Base-by-base conservation (phyloP, 2,888 invertebrate species). In the Diarsia mendica region DNA sequence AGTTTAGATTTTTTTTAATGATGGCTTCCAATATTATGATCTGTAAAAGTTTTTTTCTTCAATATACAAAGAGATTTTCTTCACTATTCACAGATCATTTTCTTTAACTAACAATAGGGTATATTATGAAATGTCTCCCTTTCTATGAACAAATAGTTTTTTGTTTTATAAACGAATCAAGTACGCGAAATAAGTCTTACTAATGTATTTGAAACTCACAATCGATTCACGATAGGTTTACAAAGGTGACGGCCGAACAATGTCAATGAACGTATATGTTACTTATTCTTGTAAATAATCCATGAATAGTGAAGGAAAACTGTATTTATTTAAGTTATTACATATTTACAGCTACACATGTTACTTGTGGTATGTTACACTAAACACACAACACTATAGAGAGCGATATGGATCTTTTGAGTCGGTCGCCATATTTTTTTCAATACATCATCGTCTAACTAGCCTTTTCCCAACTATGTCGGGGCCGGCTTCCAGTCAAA, bases 351-450 rank as follows among this genome's bases (percentile, higher is more conserved):
- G 15, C 9, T 33, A 15, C 8, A 73, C 53, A 48, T 71, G 83
- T 86, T 90, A 89, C 86, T 86, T 90, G 90, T 91, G 90, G 89
- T 91, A 89, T 86, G 79, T 75, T 23, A 76, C 60, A 53, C 28
- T 28, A 68, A 70, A 49, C 67, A 72, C 61, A 70, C 53, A 64
- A 70, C 73, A 77, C 46, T 23, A 44, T 23, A 44, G 8, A 63
- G 8, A 1, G 11, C 23, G 15, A 28, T n/a, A 61, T n/a, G 20
- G 13, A 39, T n/a, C 0, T 13, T 39, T 15, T 61, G 10, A 33
- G 1, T 39, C 3, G 10, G 23, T 33, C 20, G 4, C 10, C 60
- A 33, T 3, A 9, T 18, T 60, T 28, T 20, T 39, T 39, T 39
- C 8, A 39, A 39, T 39, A 39, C 8, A 39, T 39, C 39, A 8